Percentiles rank a stretch among this genome's conserved stretches.
Conservation (phyloP, 2,797 vertebrate species). For the Anabacerthia variegaticeps region DNA sequence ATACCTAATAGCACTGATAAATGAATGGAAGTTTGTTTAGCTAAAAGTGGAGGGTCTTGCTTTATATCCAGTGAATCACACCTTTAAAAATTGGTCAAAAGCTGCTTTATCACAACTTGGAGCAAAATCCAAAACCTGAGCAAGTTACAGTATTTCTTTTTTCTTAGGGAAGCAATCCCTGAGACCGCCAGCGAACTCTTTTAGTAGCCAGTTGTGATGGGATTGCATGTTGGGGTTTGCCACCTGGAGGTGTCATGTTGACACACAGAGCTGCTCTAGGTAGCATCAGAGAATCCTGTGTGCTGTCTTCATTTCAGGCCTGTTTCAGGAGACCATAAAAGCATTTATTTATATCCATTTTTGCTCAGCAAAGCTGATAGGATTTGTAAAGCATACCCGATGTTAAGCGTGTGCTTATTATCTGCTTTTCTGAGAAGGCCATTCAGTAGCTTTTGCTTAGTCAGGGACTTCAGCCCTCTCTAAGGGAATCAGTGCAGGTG, state of each 20-base stretch:
- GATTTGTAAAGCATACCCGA: conserved; percentile 1
- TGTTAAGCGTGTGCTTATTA: background rate
- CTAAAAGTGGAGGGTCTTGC: background rate
- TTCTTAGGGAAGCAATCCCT: background rate
- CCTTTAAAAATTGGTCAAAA: background rate
- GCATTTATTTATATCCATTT: background rate
- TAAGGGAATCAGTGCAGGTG: background rate
- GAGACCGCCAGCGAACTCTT: background rate
- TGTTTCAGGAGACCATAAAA: background rate
- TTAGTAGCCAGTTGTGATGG: background rate
- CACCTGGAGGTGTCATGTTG: background rate
- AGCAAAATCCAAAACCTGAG: background rate
- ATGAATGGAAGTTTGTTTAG: background rate
- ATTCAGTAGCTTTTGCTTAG: background rate
- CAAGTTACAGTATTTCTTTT: background rate
- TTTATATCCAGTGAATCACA: background rate
- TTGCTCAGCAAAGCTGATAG: conserved; percentile 2
- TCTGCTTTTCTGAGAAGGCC: background rate
- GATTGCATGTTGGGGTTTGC: background rate
- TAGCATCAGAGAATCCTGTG: background rate
- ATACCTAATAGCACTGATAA: background rate
- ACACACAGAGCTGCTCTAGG: background rate
- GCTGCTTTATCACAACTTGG: background rate
- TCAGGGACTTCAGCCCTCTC: background rate
- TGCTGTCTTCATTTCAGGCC: background rate